phyloP scores from a whole-genome alignment of 2,113 vertebrate genomes.

The Spermophilus dauricus region DNA sequence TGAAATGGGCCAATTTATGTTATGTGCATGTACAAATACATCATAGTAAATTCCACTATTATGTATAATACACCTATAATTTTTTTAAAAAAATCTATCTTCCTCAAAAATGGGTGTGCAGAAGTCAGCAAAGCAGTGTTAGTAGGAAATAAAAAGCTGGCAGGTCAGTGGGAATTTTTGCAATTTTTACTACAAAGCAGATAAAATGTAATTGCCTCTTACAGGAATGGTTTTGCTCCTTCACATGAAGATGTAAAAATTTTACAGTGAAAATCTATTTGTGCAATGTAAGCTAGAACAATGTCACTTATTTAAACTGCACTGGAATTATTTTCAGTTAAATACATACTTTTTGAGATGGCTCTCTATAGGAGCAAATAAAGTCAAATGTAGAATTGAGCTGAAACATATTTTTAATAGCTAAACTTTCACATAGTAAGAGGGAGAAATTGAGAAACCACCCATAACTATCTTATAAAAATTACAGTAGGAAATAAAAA shows the following conservation, averaged over 20 bases:
- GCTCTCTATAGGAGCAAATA: background rate
- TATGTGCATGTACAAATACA: no score
- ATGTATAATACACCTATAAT: no score
- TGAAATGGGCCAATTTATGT: no score
- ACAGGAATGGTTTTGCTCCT: background rate
- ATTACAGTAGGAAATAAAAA: background rate
- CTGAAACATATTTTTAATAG: conserved; percentile 24
- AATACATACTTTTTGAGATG: background rate
- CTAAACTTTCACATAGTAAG: background rate
- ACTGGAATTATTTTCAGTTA: background rate
- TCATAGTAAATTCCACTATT: no score
- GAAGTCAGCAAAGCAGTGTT: conserved; percentile 7
- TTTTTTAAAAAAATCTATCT: no score
- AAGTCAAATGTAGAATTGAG: background rate
- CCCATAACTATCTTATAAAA: background rate
- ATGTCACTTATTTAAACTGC: background rate
- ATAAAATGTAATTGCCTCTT: conserved; percentile 52
- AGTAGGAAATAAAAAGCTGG: conserved; percentile 1
- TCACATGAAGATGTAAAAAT: conserved; percentile 33
- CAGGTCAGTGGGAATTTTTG: conserved; percentile 11
- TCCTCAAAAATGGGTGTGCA: background rate
- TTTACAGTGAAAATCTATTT: conserved; percentile 23
- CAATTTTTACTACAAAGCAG: background rate
- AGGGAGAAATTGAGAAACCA: background rate
- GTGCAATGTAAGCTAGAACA: background rate